Conservation (phyloP, 2,113 vertebrate genomes). For the Brachyhypopomus gauderio region DNA sequence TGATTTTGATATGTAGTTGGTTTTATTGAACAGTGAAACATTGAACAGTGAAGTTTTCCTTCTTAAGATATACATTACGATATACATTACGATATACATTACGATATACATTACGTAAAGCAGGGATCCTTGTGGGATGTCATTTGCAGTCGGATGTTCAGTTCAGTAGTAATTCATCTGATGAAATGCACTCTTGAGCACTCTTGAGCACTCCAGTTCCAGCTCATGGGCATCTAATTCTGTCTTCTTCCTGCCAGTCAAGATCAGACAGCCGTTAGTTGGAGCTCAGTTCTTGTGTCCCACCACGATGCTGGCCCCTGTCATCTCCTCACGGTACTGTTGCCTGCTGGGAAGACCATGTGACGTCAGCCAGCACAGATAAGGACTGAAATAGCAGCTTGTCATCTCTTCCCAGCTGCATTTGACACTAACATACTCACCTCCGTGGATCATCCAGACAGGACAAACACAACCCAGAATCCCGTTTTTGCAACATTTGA, state of each 20-base stretch:
- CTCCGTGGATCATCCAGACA: neutral
- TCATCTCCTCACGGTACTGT: neutral
- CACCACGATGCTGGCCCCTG: neutral
- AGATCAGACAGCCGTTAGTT: neutral
- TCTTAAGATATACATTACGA: too few relatives aligned
- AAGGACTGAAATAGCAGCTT: slow-evolving; percentile 35
- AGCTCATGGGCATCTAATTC: neutral
- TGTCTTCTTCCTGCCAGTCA: neutral
- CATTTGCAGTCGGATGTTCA: too few relatives aligned
- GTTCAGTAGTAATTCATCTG: too few relatives aligned
- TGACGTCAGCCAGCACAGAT: slow-evolving; percentile 29
- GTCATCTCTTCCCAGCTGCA: slow-evolving; percentile 31
- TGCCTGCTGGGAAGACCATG: slow-evolving; percentile 23
- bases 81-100: too few relatives aligned
- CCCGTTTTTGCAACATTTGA: neutral
- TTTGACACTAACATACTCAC: slow-evolving; percentile 13
- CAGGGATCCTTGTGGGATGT: too few relatives aligned
- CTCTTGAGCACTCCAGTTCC: too few relatives aligned
- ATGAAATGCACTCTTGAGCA: too few relatives aligned
- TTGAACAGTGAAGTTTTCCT: too few relatives aligned
- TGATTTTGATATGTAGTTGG: too few relatives aligned
- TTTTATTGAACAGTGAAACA: too few relatives aligned
- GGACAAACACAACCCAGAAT: neutral
- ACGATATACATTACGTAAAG: too few relatives aligned
- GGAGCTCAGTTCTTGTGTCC: slow-evolving; percentile 3